Percentiles rank a stretch among this genome's conserved stretches.
Conservation (phyloP, 2,888 invertebrate genomes). For the Drosophila hamatofila region DNA sequence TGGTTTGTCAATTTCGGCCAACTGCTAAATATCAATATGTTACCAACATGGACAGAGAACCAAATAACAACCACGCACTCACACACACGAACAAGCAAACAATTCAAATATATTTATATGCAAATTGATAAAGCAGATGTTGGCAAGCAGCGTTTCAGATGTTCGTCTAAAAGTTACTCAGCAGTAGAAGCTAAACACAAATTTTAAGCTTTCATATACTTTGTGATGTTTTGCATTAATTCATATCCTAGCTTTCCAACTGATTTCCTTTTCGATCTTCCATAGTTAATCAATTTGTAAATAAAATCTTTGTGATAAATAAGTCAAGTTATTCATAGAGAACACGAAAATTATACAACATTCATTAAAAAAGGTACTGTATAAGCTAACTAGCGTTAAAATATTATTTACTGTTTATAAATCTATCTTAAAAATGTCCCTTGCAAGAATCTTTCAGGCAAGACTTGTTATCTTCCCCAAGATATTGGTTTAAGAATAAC, state of each 20-base stretch:
- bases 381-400: too few relatives aligned
- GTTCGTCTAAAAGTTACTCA: neutral
- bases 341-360: too few relatives aligned
- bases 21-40: conserved; percentile 9
- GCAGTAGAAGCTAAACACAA: neutral
- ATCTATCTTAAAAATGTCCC: too few relatives aligned
- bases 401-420: too few relatives aligned
- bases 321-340: too few relatives aligned
- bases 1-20: conserved; percentile 10
- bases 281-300: neutral
- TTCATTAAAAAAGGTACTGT: too few relatives aligned
- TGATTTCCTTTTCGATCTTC: neutral
- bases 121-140: conserved; percentile 46
- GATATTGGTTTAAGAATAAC: too few relatives aligned
- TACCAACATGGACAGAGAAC: neutral
- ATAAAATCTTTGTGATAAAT: neutral
- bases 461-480: too few relatives aligned
- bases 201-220: neutral
- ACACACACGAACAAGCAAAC: neutral
- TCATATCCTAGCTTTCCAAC: neutral
- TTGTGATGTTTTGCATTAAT: neutral
- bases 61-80: neutral
- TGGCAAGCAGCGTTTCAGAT: neutral
- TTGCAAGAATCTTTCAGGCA: too few relatives aligned
- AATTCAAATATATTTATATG: conserved; percentile 36